Conservation (phyloP, 2,113 vertebrate genomes). For the Podiceps cristatus region DNA sequence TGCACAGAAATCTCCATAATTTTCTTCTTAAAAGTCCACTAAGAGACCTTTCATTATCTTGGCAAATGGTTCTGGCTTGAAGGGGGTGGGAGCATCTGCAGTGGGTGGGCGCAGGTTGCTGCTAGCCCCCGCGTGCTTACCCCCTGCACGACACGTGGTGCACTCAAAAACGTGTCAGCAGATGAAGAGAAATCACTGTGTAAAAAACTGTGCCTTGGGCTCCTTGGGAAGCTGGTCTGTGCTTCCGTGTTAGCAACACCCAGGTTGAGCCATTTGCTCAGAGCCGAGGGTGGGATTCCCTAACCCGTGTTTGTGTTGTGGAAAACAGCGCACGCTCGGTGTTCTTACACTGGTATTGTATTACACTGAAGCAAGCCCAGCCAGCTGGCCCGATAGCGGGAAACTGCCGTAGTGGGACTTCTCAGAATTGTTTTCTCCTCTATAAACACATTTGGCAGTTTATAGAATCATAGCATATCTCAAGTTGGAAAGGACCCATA, state of each 20-base stretch:
- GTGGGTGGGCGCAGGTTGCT: accelerated
- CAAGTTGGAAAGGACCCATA: background rate
- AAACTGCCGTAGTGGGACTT: background rate
- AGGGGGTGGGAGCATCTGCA: background rate
- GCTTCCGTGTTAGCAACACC: background rate
- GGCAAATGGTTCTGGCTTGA: background rate
- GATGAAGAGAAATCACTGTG: background rate
- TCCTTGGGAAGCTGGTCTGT: background rate
- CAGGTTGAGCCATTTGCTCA: accelerated
- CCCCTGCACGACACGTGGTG: accelerated
- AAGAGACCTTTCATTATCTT: background rate
- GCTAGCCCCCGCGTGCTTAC: background rate
- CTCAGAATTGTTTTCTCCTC: slow-evolving; percentile 15
- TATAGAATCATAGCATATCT: background rate
- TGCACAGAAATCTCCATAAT: background rate
- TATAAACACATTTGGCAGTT: background rate
- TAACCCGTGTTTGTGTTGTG: background rate
- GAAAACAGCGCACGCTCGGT: background rate
- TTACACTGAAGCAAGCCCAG: background rate
- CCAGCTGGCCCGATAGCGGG: background rate
- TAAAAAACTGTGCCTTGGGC: background rate
- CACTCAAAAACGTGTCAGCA: background rate
- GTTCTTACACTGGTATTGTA: background rate
- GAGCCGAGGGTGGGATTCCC: background rate
- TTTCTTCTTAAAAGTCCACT: background rate